Evolutionary conservation across 2,888 invertebrate species (phyloP).

Genomic region (Ophion slaviceki): DNA sequence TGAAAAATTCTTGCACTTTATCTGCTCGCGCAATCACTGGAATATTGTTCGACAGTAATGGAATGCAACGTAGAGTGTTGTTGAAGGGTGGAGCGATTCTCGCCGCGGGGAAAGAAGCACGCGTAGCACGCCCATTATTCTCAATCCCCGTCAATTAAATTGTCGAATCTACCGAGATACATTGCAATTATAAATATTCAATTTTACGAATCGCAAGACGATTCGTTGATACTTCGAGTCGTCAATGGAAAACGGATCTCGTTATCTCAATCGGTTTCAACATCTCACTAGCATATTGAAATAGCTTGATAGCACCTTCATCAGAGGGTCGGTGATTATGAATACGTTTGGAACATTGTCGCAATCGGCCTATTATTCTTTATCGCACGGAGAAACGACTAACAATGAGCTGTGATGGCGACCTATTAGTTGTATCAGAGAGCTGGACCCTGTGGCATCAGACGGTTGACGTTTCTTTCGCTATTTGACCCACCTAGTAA

Average conservation of each 20-base stretch:
- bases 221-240: neutral
- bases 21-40: slow-evolving; percentile 29
- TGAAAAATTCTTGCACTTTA: slow-evolving; percentile 27
- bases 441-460: too few species aligned
- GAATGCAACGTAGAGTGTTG: slow-evolving; percentile 1
- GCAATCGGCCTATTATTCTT: slow-evolving; percentile 19
- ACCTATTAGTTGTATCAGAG: too few species aligned
- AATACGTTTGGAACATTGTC: slow-evolving; percentile 36
- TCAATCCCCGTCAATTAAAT: neutral
- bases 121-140: neutral
- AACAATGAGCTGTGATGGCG: too few species aligned
- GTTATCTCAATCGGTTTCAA: neutral
- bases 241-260: neutral
- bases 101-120: neutral
- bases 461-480: too few species aligned
- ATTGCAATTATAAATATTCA: slow-evolving; percentile 4
- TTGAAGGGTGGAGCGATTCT: slow-evolving; percentile 10
- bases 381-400: neutral
- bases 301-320: neutral
- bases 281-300: neutral
- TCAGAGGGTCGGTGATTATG: slow-evolving; percentile 3
- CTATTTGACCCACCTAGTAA: too few species aligned
- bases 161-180: neutral
- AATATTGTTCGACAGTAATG: slow-evolving; percentile 46
- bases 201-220: neutral